Evolutionary conservation across 1,140 invertebrate species (phyloP).

Genomic region (Papilio glaucus): DNA sequence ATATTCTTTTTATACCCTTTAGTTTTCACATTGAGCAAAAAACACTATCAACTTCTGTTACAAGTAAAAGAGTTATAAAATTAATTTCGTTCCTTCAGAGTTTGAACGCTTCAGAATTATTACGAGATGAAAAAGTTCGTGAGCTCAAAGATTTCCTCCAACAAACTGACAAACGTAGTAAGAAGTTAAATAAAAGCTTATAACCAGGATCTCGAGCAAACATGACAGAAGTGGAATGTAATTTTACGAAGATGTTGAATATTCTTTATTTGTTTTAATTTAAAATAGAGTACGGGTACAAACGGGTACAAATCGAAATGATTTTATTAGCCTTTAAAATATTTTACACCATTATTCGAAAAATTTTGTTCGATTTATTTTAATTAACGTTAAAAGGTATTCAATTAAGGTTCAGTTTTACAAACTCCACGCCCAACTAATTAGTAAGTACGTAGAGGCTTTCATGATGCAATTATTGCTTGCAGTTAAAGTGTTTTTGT

Average conservation of each 20-base stretch:
- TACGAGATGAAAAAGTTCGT: constrained; percentile 17
- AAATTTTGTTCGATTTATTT: constrained; percentile 21
- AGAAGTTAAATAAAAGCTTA: constrained; percentile 20
- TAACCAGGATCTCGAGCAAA: constrained; percentile 10
- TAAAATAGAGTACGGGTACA: neutral
- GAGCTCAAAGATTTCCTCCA: constrained; percentile 5
- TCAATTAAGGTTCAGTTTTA: constrained; percentile 32
- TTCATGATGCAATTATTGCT: constrained; percentile 66
- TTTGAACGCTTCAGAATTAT: constrained; percentile 17
- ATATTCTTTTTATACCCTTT: neutral
- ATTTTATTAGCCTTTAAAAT: neutral
- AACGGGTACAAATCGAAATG: neutral
- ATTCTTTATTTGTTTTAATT: constrained; percentile 9
- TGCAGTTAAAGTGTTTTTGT: constrained; percentile 57
- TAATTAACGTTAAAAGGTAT: constrained; percentile 36
- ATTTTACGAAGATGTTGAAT: neutral
- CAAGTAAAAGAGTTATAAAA: constrained; percentile 1
- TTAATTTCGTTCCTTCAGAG: constrained; percentile 9
- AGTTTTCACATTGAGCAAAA: neutral
- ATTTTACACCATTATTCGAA: constrained; percentile 8
- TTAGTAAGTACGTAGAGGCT: constrained; percentile 59
- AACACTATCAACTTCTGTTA: neutral
- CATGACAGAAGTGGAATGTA: constrained; percentile 3
- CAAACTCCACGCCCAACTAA: constrained; percentile 48
- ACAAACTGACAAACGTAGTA: constrained; percentile 8